These are phyloP conservation scores for Melanargia galathea DNA, from an alignment of 2,888 invertebrate species.

Conservation along the genomic window DNA sequence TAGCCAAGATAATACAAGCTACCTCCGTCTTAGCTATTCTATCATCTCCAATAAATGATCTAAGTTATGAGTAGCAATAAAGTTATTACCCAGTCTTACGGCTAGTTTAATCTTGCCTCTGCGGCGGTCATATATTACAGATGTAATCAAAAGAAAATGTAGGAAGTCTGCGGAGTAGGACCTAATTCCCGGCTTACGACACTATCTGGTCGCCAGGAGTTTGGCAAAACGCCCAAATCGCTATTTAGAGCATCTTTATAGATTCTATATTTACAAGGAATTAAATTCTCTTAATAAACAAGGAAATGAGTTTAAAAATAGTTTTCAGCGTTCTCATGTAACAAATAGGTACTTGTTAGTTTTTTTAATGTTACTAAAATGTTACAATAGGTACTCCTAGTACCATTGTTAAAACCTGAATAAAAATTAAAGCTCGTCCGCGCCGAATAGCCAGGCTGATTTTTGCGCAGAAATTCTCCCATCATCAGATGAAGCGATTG, in stretches of 20 bases:
- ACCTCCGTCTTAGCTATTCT: not conserved
- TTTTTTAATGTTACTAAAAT: too few species aligned
- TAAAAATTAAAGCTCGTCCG: too few species aligned
- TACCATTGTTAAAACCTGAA: too few species aligned
- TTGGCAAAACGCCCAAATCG: slow-evolving; percentile 43
- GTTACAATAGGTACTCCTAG: too few species aligned
- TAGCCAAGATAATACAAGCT: not conserved
- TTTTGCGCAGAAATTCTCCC: too few species aligned
- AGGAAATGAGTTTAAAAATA: not conserved
- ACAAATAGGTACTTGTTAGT: too few species aligned
- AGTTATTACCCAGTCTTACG: slow-evolving; percentile 16
- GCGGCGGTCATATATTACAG: slow-evolving; percentile 33
- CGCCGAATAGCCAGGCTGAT: too few species aligned
- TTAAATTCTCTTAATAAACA: slow-evolving; percentile 27
- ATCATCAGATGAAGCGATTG: too few species aligned
- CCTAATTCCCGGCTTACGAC: slow-evolving; percentile 42
- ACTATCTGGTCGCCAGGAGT: slow-evolving; percentile 38
- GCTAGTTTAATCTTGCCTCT: slow-evolving; percentile 25
- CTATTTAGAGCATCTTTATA: slow-evolving; percentile 37
- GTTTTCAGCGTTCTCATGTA: not conserved
- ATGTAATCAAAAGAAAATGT: slow-evolving; percentile 46
- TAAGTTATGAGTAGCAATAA: slow-evolving; percentile 17
- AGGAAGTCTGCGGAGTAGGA: slow-evolving; percentile 43
- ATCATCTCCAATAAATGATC: not conserved
- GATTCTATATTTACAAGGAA: slow-evolving; percentile 40